These are phyloP conservation scores for Trichogramma evanescens DNA, from an alignment of 2,888 invertebrate genomes.

Conservation along the genomic window DNA sequence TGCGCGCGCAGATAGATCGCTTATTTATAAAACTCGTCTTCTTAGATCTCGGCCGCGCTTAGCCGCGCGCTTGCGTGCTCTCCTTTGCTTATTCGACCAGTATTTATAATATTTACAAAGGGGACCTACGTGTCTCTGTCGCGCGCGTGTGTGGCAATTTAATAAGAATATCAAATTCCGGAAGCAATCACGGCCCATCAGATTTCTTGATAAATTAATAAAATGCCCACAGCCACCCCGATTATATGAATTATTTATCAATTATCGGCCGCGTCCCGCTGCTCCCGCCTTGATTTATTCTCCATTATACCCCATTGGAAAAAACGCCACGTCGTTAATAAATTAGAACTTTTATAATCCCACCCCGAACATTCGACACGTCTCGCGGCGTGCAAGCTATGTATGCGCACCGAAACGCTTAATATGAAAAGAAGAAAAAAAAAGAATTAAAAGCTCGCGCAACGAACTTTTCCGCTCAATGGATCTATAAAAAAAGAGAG, in stretches of 20 bases:
- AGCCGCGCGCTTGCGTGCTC: too few species aligned
- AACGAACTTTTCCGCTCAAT: neutral
- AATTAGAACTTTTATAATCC: too few species aligned
- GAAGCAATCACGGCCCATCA: constrained; percentile 4
- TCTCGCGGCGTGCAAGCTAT: too few species aligned
- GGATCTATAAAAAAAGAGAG: constrained; percentile 10
- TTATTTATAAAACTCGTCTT: neutral
- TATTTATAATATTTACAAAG: too few species aligned
- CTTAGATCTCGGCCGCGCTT: too few species aligned
- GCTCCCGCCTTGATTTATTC: constrained; percentile 8
- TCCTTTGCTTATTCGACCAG: too few species aligned
- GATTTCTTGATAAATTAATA: constrained; percentile 18
- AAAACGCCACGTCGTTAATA: too few species aligned
- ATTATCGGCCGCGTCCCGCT: constrained; percentile 3
- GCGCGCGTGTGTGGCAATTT: neutral
- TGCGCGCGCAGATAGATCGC: constrained; percentile 5
- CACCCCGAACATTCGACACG: too few species aligned
- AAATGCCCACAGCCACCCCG: neutral
- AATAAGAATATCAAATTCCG: constrained; percentile 14
- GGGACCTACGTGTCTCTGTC: neutral
- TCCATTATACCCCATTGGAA: neutral
- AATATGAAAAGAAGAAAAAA: too few species aligned
- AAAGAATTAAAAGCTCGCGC: neutral
- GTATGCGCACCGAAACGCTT: too few species aligned
- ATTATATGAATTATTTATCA: constrained; percentile 18